Percentiles rank a stretch among this genome's conserved stretches.
These are phyloP conservation scores for Enhydra lutris DNA, from an alignment of 2,113 vertebrate species.

Conservation along the genomic window DNA sequence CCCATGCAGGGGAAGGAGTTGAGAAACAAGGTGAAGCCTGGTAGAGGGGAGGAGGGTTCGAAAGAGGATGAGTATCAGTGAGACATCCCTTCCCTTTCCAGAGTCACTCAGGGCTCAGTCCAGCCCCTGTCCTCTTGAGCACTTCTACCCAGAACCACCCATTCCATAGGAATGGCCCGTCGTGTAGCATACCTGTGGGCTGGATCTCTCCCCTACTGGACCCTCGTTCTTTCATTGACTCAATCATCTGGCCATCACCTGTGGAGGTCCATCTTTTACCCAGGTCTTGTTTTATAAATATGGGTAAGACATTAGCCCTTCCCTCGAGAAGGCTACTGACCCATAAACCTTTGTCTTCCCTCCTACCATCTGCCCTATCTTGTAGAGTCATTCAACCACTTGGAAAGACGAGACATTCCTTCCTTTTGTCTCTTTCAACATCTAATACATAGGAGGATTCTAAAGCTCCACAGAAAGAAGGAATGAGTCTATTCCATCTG, in stretches of 20 bases:
- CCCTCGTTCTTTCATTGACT: background rate
- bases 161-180: background rate
- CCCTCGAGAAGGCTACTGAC: rapidly evolving
- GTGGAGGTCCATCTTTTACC: background rate
- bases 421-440: background rate
- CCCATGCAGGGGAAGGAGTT: background rate
- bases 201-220: background rate
- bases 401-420: background rate
- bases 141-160: background rate
- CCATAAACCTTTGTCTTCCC: background rate
- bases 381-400: background rate
- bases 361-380: background rate
- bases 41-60: background rate
- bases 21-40: background rate
- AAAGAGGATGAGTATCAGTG: background rate
- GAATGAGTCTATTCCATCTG: background rate
- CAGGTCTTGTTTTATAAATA: background rate
- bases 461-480: background rate
- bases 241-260: background rate
- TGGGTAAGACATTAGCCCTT: background rate
- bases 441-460: background rate
- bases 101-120: background rate
- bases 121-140: background rate
- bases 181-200: rapidly evolving
- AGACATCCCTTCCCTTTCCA: background rate